Base-by-base conservation (phyloP, 2,113 vertebrate species). In the Eubucco bourcierii region DNA sequence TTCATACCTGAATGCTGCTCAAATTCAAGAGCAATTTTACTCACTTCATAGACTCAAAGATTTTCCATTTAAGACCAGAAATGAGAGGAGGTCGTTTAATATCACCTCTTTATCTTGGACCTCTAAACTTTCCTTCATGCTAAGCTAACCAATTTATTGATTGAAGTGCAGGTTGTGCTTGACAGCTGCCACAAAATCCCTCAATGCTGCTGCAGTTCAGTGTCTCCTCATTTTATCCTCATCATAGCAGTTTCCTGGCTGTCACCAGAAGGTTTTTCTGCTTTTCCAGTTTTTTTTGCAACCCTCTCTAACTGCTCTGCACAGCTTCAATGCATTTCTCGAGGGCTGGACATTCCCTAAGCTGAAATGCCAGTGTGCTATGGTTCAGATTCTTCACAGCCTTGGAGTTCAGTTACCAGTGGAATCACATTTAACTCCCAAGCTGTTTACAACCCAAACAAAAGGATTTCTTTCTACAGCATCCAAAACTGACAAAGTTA, bases 381-480 rank as follows among this genome's bases (percentile, higher is more conserved):
- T 55, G 34, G 44, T 82, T 94, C 53, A 81, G 60, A 53, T 61
- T 61, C 74, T 84, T 75, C 71, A 59, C 34, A 66, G 66, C 13
- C 27, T 44, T 53, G 15, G 67, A 55, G 23, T 44, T 88, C 66
- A 84, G 58, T 84, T 87, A 85, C 68, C 37, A 88, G 21, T 12
- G 53, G 94, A 90, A 93, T 91, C 61, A 60, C 44, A 59, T 83
- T 63, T 90, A 80, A 67, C 15, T 80, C 37, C 63, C 80, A 77
- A 74, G 47, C 28, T 93, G 65, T 83, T 95, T 85, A 89, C 75
- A 96, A 60, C 71, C 68, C 79, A 91, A 47, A 95, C 60, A 90
- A 87, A 95, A 93, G 39, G 46, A 91, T 80, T 94, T 90, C 34
- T 91, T 41, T 95, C 65, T 74, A 85, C 8, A 64, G 56, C 64